phyloP scores from a whole-genome alignment of 2,797 vertebrate genomes.

The Rhynchotus rufescens region DNA sequence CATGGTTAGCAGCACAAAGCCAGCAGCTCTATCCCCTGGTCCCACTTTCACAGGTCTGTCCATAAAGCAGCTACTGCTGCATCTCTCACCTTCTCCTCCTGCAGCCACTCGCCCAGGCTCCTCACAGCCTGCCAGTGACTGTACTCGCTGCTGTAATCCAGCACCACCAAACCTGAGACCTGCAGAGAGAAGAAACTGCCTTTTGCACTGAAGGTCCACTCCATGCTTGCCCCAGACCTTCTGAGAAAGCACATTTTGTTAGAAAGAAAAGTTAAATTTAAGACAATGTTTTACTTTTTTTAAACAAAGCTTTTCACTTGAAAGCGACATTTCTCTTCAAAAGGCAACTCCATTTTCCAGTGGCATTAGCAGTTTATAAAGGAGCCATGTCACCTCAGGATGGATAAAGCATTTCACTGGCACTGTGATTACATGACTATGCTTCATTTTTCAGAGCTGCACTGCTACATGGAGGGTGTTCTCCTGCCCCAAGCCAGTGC shows the following conservation, averaged over 20 bases:
- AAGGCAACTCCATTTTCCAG: not conserved
- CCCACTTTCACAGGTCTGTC: not conserved
- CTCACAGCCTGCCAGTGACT: constrained; percentile 94
- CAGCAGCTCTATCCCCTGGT: not conserved
- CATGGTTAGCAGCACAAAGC: not conserved
- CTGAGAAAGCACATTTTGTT: not conserved
- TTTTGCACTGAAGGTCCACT: not conserved
- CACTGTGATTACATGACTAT: not conserved
- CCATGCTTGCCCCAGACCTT: not conserved
- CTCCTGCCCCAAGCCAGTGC: not conserved
- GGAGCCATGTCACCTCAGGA: not conserved
- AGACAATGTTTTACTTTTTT: not conserved
- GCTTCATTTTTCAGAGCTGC: not conserved
- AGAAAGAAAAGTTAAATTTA: not conserved
- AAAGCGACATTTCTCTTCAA: not conserved
- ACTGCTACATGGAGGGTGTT: not conserved
- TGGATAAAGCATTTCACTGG: not conserved
- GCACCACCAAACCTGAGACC: constrained; percentile 92
- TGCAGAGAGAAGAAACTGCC: constrained; percentile 51
- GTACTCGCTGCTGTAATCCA: constrained; percentile 91
- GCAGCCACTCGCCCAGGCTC: constrained; percentile 90
- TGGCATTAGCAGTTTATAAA: not conserved
- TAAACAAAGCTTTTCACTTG: not conserved
- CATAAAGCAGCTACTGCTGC: not conserved
- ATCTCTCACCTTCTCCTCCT: constrained; percentile 89